Evolutionary conservation across 2,113 vertebrate genomes (phyloP).

Genomic region (Toxostoma redivivum): DNA sequence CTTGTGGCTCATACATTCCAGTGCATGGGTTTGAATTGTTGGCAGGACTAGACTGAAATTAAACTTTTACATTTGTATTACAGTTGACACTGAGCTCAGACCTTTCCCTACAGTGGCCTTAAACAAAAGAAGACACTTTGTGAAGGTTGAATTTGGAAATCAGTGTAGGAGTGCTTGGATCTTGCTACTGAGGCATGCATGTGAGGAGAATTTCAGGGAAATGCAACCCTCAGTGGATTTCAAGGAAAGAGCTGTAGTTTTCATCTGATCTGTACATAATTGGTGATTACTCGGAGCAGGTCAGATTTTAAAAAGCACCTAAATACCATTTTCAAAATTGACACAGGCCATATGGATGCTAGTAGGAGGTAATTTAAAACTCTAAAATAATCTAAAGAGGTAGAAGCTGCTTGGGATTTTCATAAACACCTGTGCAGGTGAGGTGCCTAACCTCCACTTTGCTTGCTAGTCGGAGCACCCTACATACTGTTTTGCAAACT

Average conservation of each 20-base stretch:
- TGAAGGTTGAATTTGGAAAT: not conserved
- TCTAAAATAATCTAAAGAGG: not conserved
- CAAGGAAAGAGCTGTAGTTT: not conserved
- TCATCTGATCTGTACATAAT: not conserved
- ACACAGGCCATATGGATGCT: not conserved
- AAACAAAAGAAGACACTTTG: not conserved
- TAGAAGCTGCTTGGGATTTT: not conserved
- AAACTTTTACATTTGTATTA: not conserved
- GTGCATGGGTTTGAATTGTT: not conserved
- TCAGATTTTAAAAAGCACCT: not conserved
- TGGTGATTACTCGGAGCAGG: not conserved
- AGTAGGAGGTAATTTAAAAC: not conserved
- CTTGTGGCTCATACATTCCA: not conserved
- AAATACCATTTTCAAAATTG: not conserved
- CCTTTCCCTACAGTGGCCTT: not conserved
- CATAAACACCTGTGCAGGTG: not conserved
- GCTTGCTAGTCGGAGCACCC: not conserved
- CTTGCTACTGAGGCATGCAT: not conserved
- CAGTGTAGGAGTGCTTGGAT: not conserved
- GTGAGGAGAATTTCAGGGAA: not conserved
- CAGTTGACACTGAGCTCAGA: not conserved
- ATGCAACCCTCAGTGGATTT: not conserved
- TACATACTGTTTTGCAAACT: not conserved
- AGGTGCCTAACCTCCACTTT: not conserved
- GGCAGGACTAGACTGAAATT: not conserved